Percentiles rank a stretch among this genome's conserved stretches.
Conservation (phyloP, 2,888 invertebrate species). For the Drosophila subsilvestris region DNA sequence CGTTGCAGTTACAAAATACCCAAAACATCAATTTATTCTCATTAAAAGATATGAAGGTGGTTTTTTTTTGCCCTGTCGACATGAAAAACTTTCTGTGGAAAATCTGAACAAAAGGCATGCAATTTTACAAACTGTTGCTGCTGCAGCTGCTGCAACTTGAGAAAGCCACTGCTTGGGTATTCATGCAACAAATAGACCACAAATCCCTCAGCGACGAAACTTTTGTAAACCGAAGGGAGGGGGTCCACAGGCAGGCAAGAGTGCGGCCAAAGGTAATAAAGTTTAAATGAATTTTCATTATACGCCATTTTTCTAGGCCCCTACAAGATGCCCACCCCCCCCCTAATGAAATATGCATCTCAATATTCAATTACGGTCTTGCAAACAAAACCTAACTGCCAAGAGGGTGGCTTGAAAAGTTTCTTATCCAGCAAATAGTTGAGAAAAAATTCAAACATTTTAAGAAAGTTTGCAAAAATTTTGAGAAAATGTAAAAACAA, state of each 20-base stretch:
- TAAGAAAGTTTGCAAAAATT: neutral
- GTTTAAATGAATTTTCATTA: constrained; percentile 80
- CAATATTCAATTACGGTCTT: constrained; percentile 73
- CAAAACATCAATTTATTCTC: constrained; percentile 80
- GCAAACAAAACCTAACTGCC: constrained; percentile 62
- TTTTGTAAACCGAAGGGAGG: constrained; percentile 30
- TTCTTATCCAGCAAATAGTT: neutral
- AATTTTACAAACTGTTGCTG: constrained; percentile 62
- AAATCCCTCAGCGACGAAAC: constrained; percentile 64
- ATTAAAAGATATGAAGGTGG: constrained; percentile 76
- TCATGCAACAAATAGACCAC: constrained; percentile 77
- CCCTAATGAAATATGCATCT: constrained; percentile 77
- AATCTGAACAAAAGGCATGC: constrained; percentile 72
- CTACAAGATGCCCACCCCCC: constrained; percentile 14
- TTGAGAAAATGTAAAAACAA: neutral
- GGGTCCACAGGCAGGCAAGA: constrained; percentile 57
- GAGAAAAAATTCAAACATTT: neutral
- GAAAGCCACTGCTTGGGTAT: constrained; percentile 72
- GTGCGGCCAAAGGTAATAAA: constrained; percentile 74
- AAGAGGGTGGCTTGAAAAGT: constrained; percentile 20
- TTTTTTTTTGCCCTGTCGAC: constrained; percentile 42
- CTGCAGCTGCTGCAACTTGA: constrained; percentile 31
- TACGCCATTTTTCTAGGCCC: constrained; percentile 69
- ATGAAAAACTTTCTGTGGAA: constrained; percentile 71
- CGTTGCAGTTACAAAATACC: constrained; percentile 67